Conservation (phyloP, 2,888 invertebrate genomes). For the Mythimna loreyi region DNA sequence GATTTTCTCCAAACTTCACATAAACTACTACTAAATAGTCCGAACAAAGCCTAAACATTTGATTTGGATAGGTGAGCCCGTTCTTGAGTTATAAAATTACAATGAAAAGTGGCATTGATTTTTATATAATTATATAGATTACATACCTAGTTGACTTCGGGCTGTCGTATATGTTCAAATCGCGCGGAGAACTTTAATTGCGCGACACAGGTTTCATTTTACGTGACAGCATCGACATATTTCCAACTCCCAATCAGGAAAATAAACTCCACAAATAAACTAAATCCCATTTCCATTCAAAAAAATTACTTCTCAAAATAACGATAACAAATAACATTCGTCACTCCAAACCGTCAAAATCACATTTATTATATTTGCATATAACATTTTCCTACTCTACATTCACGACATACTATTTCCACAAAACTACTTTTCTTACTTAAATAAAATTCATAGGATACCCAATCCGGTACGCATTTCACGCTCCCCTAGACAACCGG, state of each 20-base stretch:
- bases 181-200: no score
- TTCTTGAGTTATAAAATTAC: no score
- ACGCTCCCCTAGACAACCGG: slow-evolving; percentile 53
- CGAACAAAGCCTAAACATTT: no score
- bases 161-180: no score
- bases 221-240: neutral
- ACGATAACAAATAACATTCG: neutral
- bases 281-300: neutral
- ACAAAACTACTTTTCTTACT: slow-evolving; percentile 38
- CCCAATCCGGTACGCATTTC: slow-evolving; percentile 60
- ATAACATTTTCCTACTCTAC: neutral
- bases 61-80: no score
- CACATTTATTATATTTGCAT: neutral
- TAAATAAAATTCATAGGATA: slow-evolving; percentile 60
- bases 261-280: slow-evolving; percentile 11
- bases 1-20: no score
- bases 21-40: no score
- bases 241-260: neutral
- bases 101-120: no score
- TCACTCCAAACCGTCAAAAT: neutral
- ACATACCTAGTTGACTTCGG: no score
- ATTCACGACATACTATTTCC: neutral
- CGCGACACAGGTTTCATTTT: no score
- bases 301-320: neutral
- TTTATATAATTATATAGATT: no score